Base-by-base conservation (phyloP, 2,888 invertebrate species). In the Plebejus argus region DNA sequence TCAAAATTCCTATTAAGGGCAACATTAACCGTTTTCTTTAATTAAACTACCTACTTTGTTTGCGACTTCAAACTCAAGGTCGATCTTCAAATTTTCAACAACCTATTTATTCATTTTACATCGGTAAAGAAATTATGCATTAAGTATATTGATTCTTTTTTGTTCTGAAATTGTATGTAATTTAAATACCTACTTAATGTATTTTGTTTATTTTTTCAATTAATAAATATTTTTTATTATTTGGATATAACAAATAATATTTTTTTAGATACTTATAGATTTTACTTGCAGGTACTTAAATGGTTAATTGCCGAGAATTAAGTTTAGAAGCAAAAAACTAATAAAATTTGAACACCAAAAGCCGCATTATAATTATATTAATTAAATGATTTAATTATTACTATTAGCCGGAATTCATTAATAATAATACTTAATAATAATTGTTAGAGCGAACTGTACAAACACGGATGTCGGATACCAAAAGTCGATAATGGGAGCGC, bases 11-110 rank as follows among this genome's bases (percentile, higher is more conserved):
- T 66, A 28, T 28, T 66, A 66, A 33, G 66, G 28, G 28, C 33
- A 18, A 28, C 28, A 28, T 66, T 33, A 66, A 66, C 66, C 66
- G 28, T 66, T 66, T 66, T 66, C 66, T 66, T 66, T 15, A 66
- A 66, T 66, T 66, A 66, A 66, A 66, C 66, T 66, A 66, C 66
- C 66, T 66, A 66, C 66, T 66, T 66, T 66, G 28, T 66, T 66
- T 28, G 66, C 66, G 28, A 66, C 66, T 66, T 15, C 28, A 6
- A 66, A 66, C 61, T 61, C 23, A 20, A 20, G 58, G 58, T 61
- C 12, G 23, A 23, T 23, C 10, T 20, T 61, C 12, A 61, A 23
- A 61, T 61, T 61, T 61, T 23, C 61, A 61, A 61, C 23, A 61
- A 61, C 61, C 61, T 61, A 23, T 61, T 61, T 0, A 23, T 61